Conservation (phyloP, 2,797 vertebrate species). For the Coendou prehensilis region DNA sequence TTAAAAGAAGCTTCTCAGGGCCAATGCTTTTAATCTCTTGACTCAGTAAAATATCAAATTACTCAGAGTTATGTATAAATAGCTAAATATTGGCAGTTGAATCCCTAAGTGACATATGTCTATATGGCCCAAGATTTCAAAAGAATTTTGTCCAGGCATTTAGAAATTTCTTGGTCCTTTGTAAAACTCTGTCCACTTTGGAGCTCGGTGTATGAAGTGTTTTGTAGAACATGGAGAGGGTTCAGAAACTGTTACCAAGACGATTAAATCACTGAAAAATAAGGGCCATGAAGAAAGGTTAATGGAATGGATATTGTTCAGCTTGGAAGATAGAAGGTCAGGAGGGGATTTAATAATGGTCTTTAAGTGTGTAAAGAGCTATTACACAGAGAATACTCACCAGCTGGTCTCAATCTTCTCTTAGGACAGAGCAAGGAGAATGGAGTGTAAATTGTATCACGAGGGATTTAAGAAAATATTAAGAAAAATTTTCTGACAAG, state of each 20-base stretch:
- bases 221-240: slow-evolving; percentile 12
- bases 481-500: slow-evolving; percentile 50
- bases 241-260: slow-evolving; percentile 64
- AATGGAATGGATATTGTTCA: slow-evolving; percentile 69
- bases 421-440: slow-evolving; percentile 70
- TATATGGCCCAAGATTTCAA: neutral
- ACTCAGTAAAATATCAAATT: slow-evolving; percentile 29
- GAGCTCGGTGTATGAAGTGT: neutral
- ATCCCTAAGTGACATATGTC: neutral
- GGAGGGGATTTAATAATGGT: slow-evolving; percentile 74
- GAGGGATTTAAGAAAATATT: slow-evolving; percentile 63
- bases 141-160: slow-evolving; percentile 2
- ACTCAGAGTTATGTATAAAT: neutral
- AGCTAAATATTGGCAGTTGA: neutral
- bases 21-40: slow-evolving; percentile 9
- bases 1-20: neutral
- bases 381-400: slow-evolving; percentile 73
- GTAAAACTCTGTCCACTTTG: neutral
- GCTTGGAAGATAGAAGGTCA: slow-evolving; percentile 71
- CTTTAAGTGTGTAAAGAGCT: slow-evolving; percentile 76
- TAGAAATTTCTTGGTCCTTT: slow-evolving; percentile 50
- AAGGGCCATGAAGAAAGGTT: slow-evolving; percentile 74
- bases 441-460: slow-evolving; percentile 61
- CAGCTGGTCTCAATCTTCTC: slow-evolving; percentile 75
- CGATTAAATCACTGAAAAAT: slow-evolving; percentile 72